A percentile compares a stretch with the other conserved stretches of the same genome.
Evolutionary conservation across 2,113 vertebrate species (phyloP).

Genomic region (Pachycephala philippinensis): DNA sequence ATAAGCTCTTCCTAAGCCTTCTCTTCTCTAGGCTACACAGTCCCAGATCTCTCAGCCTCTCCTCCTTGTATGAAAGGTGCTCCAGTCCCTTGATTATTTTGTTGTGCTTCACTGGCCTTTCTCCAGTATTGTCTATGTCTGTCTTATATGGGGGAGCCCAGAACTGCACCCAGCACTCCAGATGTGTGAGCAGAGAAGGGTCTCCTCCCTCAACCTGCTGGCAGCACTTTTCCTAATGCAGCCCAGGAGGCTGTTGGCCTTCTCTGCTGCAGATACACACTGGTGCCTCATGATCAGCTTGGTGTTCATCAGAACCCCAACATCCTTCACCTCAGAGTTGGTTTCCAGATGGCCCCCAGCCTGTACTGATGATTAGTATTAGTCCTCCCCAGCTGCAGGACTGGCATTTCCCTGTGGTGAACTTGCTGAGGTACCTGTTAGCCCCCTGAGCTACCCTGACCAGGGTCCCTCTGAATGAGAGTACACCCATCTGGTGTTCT

Average conservation of each 20-base stretch:
- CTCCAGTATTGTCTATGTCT: background rate
- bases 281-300: background rate
- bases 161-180: background rate
- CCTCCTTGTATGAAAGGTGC: background rate
- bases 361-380: background rate
- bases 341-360: background rate
- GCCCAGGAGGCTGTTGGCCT: background rate
- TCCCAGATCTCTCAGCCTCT: background rate
- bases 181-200: background rate
- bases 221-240: background rate
- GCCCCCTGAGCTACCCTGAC: background rate
- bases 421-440: background rate
- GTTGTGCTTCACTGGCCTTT: background rate
- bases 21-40: background rate
- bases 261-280: background rate
- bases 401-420: background rate
- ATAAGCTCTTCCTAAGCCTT: background rate
- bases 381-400: background rate
- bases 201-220: background rate
- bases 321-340: background rate
- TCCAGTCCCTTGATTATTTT: background rate
- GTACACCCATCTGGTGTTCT: background rate
- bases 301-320: background rate
- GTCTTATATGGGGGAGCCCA: background rate
- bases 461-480: background rate